Base-by-base conservation (phyloP, 2,888 invertebrate species). In the Myopa testacea region DNA sequence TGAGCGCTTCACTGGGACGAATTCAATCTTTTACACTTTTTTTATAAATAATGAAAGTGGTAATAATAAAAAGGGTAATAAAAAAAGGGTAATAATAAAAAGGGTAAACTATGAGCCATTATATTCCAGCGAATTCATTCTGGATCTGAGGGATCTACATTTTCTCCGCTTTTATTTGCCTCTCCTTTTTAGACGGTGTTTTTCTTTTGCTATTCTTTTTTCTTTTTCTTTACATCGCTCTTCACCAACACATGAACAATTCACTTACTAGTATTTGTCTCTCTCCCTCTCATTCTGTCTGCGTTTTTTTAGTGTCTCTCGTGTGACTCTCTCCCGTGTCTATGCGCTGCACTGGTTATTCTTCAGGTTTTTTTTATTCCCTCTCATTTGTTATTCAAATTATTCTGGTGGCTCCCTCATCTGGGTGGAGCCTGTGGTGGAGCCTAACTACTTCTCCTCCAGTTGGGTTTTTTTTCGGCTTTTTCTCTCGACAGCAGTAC, bases 381-480 rank as follows among this genome's bases (percentile, higher is more conserved):
- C 34, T 26, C 55, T 79, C 78, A 79, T 83, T 67, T 79, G 78
- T 79, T 84, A 85, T 85, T 84, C 85, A 84, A 84, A 85, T 84
- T 85, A 38, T 60, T 68, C 68, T 55, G 45, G 50, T 60, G 62
- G 16, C 14, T 70, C 4, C 52, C 69, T 52, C 60, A 34, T 40
- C 65, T 79, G 76, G 77, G 77, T 76, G 76, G 78, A 78, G 75
- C 63, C 67, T 67, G 26, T n/a, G 19, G 5, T 67, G 70, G 67
- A 19, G 78, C 76, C 77, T 62, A n/a, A 19, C 73, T 70, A 76
- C 71, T 55, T 79, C 78, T 78, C 80, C 75, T 63, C 58, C 58
- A 80, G 70, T 76, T 77, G 81, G 77, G 81, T 62, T 79, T 74
- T 72, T 72, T 34, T 67, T 75, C 68, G 45, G 62, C 55, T 16